Conservation (phyloP, 2,797 vertebrate species). For the Smutsia gigantea region DNA sequence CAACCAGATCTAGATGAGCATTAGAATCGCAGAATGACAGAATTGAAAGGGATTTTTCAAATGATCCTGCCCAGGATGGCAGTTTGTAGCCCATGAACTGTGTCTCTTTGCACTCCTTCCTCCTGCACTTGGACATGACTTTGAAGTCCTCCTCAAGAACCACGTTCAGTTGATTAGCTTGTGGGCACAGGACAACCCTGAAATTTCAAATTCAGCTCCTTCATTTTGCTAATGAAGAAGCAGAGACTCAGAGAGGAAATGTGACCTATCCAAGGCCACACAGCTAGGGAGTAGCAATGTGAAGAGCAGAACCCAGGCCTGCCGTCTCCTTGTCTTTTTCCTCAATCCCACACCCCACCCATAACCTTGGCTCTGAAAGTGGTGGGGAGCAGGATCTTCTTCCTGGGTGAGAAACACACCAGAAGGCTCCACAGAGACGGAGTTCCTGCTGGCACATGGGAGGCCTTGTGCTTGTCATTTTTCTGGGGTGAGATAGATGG, state of each 20-base stretch:
- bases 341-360: neutral
- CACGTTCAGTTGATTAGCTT: neutral
- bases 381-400: neutral
- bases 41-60: neutral
- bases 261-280: neutral
- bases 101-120: neutral
- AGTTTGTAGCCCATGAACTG: too few species aligned
- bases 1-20: neutral
- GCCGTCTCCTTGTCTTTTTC: neutral
- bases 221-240: neutral
- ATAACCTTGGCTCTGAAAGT: neutral
- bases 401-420: neutral
- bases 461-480: neutral
- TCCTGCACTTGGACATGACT: neutral
- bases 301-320: neutral
- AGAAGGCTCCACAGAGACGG: neutral
- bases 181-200: neutral
- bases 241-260: neutral
- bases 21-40: neutral
- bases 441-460: rapidly evolving
- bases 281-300: neutral
- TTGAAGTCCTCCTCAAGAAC: neutral
- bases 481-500: neutral
- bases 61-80: neutral
- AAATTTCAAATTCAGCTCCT: neutral